Conservation (phyloP, 1,140 invertebrate genomes). For the Leptinotarsa defecta region DNA sequence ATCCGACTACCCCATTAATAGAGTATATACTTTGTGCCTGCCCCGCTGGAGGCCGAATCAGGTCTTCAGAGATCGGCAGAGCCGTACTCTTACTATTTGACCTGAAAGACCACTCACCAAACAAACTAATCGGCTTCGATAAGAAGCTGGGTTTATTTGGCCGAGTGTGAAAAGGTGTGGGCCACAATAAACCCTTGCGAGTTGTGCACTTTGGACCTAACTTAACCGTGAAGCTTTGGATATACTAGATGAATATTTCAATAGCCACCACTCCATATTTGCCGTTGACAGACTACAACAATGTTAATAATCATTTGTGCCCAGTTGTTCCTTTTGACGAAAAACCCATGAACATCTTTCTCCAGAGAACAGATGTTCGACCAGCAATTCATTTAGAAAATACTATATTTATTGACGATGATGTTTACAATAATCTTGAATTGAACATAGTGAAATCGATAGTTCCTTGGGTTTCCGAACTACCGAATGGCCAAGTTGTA, state of each 20-base stretch:
- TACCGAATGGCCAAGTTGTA: slow-evolving; percentile 81
- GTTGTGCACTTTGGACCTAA: too few species aligned
- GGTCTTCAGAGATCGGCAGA: too few species aligned
- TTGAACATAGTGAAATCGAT: slow-evolving; percentile 83
- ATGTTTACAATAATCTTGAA: slow-evolving; percentile 69
- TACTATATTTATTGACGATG: slow-evolving; percentile 57
- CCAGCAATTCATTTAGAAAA: slow-evolving; percentile 60
- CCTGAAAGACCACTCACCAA: too few species aligned
- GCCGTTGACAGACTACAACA: slow-evolving; percentile 53
- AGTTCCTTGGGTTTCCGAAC: slow-evolving; percentile 71
- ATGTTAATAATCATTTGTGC: slow-evolving; percentile 24
- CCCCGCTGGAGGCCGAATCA: too few species aligned
- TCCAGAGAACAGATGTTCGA: slow-evolving; percentile 62
- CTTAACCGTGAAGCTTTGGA: slow-evolving; percentile 61
- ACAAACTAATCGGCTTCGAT: too few species aligned
- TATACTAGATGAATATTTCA: slow-evolving; percentile 46
- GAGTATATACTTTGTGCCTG: too few species aligned
- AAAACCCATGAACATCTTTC: slow-evolving; percentile 59
- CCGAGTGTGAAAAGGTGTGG: too few species aligned
- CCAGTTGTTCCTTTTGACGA: slow-evolving; percentile 54
- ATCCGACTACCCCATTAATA: too few species aligned
- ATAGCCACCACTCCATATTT: slow-evolving; percentile 60
- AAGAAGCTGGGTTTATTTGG: too few species aligned
- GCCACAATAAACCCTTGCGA: too few species aligned
- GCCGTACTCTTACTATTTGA: too few species aligned